Base-by-base conservation (phyloP, 2,888 invertebrate genomes). In the Lycaena phlaeas region DNA sequence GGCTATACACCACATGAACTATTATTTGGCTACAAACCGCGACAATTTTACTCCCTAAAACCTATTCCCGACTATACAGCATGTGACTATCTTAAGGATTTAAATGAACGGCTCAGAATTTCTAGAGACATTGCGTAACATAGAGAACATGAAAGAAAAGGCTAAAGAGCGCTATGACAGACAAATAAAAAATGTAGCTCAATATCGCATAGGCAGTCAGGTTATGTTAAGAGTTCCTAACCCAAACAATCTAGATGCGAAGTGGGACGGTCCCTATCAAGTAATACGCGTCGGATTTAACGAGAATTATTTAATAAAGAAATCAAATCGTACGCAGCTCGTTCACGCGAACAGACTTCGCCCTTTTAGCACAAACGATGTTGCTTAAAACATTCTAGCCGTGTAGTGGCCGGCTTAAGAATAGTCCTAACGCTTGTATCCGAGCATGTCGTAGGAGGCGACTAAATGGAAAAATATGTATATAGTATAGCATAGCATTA, bases 21-120 rank as follows among this genome's bases (percentile, higher is more conserved):
- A 4, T 37, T 61, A 4, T 62, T 64, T 17, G 59, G 59, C 7
- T 59, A 44, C 25, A 62, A 61, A 48, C 58, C 54, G 10, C 53
- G 54, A 27, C 46, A 50, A 11, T 46, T 59, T 3, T 61, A 57
- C 26, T 47, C 54, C 0, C 3, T 57, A 1, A 59, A 55, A 54
- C 12, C 29, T 18, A 41, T 44, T 3, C 42, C 45, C 0, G 54
- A 59, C 1, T 57, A 56, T 22, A 54, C 54, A 3, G 46, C 54
- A 1, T 36, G 36, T 12, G 56, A 61, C 10, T 59, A 60, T 37
- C n/a, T 58, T 3, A 48, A 40, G 38, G 60, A 60, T 15, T 41
- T 59, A 22, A 59, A 60, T 12, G 54, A 56, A 53, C 45, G 56
- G 3, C 40, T 60, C 1, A 54, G 44, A 48, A 36, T 56, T 5